phyloP scores from a whole-genome alignment of 2,888 invertebrate species.

The Unio delphinus region DNA sequence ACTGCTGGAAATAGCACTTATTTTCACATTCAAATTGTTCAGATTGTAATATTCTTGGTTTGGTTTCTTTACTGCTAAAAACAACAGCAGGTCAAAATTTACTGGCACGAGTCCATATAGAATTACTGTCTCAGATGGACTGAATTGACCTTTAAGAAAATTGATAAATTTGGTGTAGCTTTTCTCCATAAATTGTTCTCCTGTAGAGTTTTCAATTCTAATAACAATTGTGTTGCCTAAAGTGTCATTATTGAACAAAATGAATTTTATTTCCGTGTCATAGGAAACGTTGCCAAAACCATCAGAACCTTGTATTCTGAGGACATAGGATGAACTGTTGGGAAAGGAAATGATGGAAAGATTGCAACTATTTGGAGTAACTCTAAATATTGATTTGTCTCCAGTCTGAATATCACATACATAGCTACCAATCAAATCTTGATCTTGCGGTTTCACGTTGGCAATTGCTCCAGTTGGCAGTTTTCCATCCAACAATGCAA shows the following conservation, averaged over 20 bases:
- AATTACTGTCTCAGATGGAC: conserved; percentile 45
- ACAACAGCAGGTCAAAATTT: conserved; percentile 40
- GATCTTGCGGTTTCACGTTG: conserved; percentile 92
- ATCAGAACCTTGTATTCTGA: conserved; percentile 90
- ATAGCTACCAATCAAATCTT: conserved; percentile 91
- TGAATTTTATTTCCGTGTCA: conserved; percentile 86
- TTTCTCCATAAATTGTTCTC: conserved; percentile 83
- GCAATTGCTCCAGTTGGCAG: conserved; percentile 86
- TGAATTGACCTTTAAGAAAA: conserved; percentile 79
- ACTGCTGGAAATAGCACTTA: conserved; percentile 26
- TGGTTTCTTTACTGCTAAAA: conserved; percentile 73
- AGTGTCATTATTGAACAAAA: conserved; percentile 85
- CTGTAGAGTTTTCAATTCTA: conserved; percentile 81
- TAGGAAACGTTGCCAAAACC: conserved; percentile 90
- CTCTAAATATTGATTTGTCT: conserved; percentile 72
- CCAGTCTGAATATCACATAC: conserved; percentile 77
- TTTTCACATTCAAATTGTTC: conserved; percentile 22
- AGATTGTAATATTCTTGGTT: conserved; percentile 75
- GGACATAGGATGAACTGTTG: conserved; percentile 69
- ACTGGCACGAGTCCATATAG: conserved; percentile 18
- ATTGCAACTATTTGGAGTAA: conserved; percentile 85
- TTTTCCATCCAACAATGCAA: conserved; percentile 76
- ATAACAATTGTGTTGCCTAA: conserved; percentile 87
- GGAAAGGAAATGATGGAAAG: conserved; percentile 77
- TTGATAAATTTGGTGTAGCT: conserved; percentile 84